Evolutionary conservation across 2,888 invertebrate species (phyloP), one percentile per base, ranked within the genome.

Genomic region (Eupithecia abbreviata): DNA sequence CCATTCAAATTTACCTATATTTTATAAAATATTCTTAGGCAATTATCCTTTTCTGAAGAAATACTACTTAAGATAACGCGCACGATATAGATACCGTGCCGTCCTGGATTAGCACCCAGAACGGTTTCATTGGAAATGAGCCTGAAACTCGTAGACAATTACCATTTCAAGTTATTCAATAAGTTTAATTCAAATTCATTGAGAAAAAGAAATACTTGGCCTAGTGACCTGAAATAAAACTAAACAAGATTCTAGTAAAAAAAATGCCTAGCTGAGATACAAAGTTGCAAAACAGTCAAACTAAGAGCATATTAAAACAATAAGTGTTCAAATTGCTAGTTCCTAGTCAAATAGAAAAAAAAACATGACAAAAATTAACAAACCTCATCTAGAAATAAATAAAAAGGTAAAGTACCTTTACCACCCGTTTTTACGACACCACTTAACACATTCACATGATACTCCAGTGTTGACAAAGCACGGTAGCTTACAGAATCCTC

Each of bases 401-500:
- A 9, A 7, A n/a, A 18, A 55, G 55, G n/a, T 55, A 58, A 58
- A 18, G 18, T 58, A 18, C 62, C 62, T 10, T 58, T 58, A 58
- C 58, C 30, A 62, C 1, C 4, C 12, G 62, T 30, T 62, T 62
- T 62, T 12, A 30, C 10, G 58, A 9, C 2, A 62, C 30, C n/a
- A 9, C 18, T 30, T 30, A 62, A 18, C 55, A 58, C 4, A 18
- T 18, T 12, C 30, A 18, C 18, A 30, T 62, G 62, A 62, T 62
- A 62, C 18, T n/a, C 30, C 30, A 58, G 55, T 87, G 85, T 86
- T 89, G 84, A 85, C 84, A 76, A 81, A 84, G 82, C 82, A 81
- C 83, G 80, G 87, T 83, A 83, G 85, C 81, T 84, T 83, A 84
- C 87, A 86, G 86, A 84, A 87, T 87, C 89, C 87, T 88, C 79